Base-by-base conservation (phyloP, 1,140 invertebrate species). In the Meteorus sp. region DNA sequence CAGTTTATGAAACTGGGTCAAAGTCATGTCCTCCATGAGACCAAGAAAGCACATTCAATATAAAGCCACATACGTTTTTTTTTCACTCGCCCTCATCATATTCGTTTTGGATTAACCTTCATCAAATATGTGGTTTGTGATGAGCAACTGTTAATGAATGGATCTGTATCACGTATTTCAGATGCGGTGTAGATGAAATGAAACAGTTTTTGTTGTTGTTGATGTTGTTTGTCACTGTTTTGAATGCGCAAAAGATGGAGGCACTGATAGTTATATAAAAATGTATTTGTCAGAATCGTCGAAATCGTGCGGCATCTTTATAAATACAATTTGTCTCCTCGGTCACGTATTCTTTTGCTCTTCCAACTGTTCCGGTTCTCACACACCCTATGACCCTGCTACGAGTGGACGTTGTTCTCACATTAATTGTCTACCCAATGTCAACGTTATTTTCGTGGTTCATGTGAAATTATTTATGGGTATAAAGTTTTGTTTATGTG, bases 21-120 rank as follows among this genome's bases (percentile, higher is more conserved):
- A 80, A 80, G 78, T 80, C 76, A 68, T 67, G 76, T 80, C 75
- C 78, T 77, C 74, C 65, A 48, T 68, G 69, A 72, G 68, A 67
- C 71, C 72, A 71, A 71, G 71, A 76, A 72, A 69, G 68, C 65
- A 56, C 35, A 25, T 20, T 70, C 61, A 73, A 70, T 68, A 67
- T 65, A 62, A 33, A 61, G 52, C 43, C 20, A 41, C 29, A 37
- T 59, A 15, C 37, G 9, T 19, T 44, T 27, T 39, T 25, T 39
- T 15, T 5, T 45, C 15, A 17, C 11, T 44, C 39, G 6, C 27
- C 29, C 44, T 60, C 37, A 53, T 65, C 51, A n/a, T 59, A 59
- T 63, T 64, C 60, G 56, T 35, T 59, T 59, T 31, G n/a, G 59
- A 67, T 73, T 72, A 64, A 65, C 64, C 65, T 67, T 53, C 67